Conservation (phyloP, 2,113 vertebrate species). For the Esox niger region DNA sequence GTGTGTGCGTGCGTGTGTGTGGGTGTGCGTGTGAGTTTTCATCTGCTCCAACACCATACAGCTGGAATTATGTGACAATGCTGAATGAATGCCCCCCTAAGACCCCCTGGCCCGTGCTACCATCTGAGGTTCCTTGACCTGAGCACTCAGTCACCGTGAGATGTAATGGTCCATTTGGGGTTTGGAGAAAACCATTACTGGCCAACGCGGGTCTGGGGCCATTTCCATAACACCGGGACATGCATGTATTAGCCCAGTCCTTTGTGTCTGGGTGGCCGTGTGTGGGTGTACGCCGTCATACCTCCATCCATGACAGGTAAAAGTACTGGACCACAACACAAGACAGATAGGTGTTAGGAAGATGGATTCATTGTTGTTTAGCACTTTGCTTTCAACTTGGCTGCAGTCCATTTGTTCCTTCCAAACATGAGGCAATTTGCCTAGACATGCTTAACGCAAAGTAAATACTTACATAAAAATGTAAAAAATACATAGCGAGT, state of each 20-base stretch:
- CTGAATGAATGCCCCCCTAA: conserved; percentile 62
- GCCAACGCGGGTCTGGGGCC: conserved; percentile 50
- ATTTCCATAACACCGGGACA: conserved; percentile 73
- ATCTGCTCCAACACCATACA: conserved; percentile 12
- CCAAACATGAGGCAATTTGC: too few species aligned
- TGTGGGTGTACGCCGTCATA: conserved; percentile 40
- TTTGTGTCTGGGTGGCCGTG: conserved; percentile 70
- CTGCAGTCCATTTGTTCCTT: too few species aligned
- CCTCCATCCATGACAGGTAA: neutral
- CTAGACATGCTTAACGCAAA: too few species aligned
- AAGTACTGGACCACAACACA: neutral
- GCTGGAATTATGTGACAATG: conserved; percentile 23
- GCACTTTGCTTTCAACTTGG: too few species aligned
- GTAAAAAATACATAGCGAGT: too few species aligned
- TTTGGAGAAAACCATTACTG: conserved; percentile 60
- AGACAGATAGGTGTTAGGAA: too few species aligned
- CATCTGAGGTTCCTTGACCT: conserved; percentile 65
- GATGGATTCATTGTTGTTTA: too few species aligned
- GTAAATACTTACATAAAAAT: too few species aligned
- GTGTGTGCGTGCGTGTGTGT: conserved; percentile 34
- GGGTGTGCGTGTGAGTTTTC: conserved; percentile 23
- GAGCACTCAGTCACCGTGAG: conserved; percentile 58
- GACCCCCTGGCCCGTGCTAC: conserved; percentile 47
- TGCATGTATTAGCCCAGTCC: conserved; percentile 70
- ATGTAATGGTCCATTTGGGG: conserved; percentile 70